Evolutionary conservation across 2,888 invertebrate genomes (phyloP).

Genomic region (Cheilosia scutellata): DNA sequence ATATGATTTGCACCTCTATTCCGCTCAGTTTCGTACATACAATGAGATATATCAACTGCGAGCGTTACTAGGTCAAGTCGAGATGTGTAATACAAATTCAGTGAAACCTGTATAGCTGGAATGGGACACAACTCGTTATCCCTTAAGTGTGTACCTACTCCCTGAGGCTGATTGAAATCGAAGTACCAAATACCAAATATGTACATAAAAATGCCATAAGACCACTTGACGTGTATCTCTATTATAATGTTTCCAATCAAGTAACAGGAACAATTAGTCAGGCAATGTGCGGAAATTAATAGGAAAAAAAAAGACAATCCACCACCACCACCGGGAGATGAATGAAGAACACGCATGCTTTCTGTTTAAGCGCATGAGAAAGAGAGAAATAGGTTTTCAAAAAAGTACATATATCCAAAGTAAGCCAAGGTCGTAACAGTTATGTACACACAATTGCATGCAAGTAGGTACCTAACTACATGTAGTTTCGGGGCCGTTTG

Average conservation of each 20-base stretch:
- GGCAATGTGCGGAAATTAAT: background rate
- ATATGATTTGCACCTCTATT: slow-evolving; percentile 11
- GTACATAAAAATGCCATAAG: background rate
- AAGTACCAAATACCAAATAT: background rate
- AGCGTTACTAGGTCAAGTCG: slow-evolving; percentile 66
- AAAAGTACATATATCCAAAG: slow-evolving; percentile 32
- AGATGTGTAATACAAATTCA: slow-evolving; percentile 29
- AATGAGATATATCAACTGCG: slow-evolving; percentile 11
- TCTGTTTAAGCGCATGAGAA: background rate
- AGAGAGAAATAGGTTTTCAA: slow-evolving; percentile 21
- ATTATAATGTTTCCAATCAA: background rate
- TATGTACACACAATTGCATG: slow-evolving; percentile 10
- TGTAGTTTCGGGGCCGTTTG: background rate
- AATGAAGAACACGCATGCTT: background rate
- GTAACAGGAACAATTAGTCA: background rate
- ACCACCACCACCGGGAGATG: background rate
- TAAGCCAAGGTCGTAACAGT: slow-evolving; percentile 68
- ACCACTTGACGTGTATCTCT: background rate
- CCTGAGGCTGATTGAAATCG: background rate
- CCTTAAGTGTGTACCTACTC: background rate
- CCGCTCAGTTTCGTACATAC: background rate
- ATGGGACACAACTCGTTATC: background rate
- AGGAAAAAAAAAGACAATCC: background rate
- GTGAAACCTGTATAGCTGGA: background rate
- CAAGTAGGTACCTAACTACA: background rate